phyloP scores from a whole-genome alignment of 2,888 invertebrate species.

The Leptinotarsa peninsularis region DNA sequence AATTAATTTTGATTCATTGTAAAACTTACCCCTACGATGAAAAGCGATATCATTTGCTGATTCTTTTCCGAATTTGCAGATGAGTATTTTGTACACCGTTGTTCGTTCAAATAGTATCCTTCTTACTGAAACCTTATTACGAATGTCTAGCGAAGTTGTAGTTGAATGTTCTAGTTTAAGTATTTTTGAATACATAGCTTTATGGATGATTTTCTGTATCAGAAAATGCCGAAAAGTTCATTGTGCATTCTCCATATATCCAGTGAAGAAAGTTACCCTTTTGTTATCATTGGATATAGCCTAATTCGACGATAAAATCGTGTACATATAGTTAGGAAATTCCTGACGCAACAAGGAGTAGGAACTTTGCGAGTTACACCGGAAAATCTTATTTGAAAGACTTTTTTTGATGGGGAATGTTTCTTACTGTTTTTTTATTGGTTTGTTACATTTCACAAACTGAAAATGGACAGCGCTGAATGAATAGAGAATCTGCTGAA shows the following conservation, averaged over 20 bases:
- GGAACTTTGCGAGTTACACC: no score
- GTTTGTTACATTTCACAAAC: no score
- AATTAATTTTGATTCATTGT: not conserved
- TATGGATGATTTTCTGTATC: slow-evolving; percentile 25
- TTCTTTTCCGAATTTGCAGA: not conserved
- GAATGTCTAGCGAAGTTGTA: not conserved
- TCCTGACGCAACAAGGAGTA: not conserved
- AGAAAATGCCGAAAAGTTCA: slow-evolving; percentile 13
- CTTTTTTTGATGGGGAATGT: not conserved
- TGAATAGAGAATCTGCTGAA: no score
- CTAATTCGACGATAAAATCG: not conserved
- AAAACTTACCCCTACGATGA: no score
- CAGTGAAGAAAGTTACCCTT: slow-evolving; percentile 9
- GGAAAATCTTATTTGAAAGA: not conserved
- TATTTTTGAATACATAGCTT: slow-evolving; percentile 2
- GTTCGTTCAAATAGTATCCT: not conserved
- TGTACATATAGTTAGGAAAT: slow-evolving; percentile 14
- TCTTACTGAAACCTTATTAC: not conserved
- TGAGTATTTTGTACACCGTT: not conserved
- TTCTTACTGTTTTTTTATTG: no score
- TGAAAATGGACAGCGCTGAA: no score
- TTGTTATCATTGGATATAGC: slow-evolving; percentile 1
- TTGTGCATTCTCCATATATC: not conserved
- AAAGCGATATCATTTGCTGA: not conserved
- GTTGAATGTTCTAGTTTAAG: slow-evolving; percentile 3